Evolutionary conservation across 2,888 invertebrate species (phyloP).

Genomic region (Lasius platythorax): DNA sequence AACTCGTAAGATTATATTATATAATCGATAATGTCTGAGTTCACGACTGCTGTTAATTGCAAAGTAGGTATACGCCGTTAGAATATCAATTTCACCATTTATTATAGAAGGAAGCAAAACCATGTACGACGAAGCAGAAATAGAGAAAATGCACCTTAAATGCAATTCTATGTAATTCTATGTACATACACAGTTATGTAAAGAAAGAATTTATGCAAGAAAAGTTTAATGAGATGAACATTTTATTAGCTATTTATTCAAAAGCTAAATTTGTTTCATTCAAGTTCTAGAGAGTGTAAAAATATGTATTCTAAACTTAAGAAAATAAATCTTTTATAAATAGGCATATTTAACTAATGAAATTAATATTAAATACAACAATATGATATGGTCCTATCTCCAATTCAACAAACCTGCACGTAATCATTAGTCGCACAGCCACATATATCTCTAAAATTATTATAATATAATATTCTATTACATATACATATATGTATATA

Average conservation of each 20-base stretch:
- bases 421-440: neutral
- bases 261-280: neutral
- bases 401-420: conserved; percentile 12
- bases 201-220: neutral
- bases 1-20: conserved; percentile 2
- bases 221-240: neutral
- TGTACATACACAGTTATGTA: neutral
- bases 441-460: conserved; percentile 15
- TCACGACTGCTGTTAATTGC: neutral
- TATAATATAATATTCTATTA: conserved; percentile 25
- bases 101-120: neutral
- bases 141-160: neutral
- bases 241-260: neutral
- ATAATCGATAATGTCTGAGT: neutral
- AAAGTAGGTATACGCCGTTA: neutral
- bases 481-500: neutral
- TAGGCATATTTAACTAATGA: neutral
- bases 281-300: neutral
- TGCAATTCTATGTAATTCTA: neutral
- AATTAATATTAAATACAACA: conserved; percentile 21
- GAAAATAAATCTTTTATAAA: neutral
- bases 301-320: neutral
- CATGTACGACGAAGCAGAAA: neutral
- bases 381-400: neutral
- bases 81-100: neutral